Evolutionary conservation across 1,140 invertebrate species (phyloP).

Genomic region (Cydia amplana): DNA sequence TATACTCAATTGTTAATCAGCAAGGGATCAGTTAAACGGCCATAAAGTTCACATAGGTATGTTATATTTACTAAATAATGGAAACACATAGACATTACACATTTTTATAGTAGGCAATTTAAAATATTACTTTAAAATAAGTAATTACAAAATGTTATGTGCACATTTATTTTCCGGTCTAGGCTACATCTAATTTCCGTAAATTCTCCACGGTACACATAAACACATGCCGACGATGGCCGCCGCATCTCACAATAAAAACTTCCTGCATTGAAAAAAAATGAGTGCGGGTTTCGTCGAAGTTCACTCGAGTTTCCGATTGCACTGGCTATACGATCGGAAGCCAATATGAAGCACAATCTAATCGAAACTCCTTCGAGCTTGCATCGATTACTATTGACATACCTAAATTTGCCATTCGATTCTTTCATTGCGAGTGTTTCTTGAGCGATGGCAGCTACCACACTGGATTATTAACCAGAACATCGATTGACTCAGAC

Average conservation of each 20-base stretch:
- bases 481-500: not conserved
- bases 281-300: conserved; percentile 25
- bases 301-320: conserved; percentile 28
- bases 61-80: conserved; percentile 38
- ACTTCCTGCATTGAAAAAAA: conserved; percentile 33
- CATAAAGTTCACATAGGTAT: not conserved
- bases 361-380: conserved; percentile 28
- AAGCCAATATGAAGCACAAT: conserved; percentile 42
- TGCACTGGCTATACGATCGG: conserved; percentile 37
- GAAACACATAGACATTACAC: conserved; percentile 34
- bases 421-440: conserved; percentile 47
- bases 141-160: conserved; percentile 9
- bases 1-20: conserved; percentile 44
- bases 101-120: conserved; percentile 13
- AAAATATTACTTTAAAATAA: conserved; percentile 5
- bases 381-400: conserved; percentile 39
- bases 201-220: conserved; percentile 13
- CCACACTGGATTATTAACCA: conserved; percentile 32
- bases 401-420: conserved; percentile 42
- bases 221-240: not conserved
- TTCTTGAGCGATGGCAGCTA: conserved; percentile 38
- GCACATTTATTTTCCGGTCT: conserved; percentile 6
- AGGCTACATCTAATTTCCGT: conserved; percentile 6
- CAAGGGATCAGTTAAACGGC: not conserved
- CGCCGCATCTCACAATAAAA: conserved; percentile 29